phyloP scores from a whole-genome alignment of 2,797 vertebrate genomes.

The Myripristis murdjan region DNA sequence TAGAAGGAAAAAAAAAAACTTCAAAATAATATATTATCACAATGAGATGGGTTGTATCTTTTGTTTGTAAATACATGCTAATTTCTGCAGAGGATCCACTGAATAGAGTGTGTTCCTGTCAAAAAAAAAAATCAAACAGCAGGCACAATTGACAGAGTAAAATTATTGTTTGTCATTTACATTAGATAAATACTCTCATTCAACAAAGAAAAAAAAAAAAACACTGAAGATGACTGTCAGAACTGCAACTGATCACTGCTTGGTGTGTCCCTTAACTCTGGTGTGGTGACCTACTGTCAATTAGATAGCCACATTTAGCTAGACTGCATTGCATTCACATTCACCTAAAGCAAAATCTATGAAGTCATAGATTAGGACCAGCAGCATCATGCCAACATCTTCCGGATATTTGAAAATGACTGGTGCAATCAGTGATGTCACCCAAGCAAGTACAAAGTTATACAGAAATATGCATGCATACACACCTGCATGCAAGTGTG shows the following conservation, averaged over 20 bases:
- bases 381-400: slow-evolving; percentile 9
- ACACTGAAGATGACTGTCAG: not conserved
- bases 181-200: too few relatives aligned
- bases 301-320: not conserved
- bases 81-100: too few relatives aligned
- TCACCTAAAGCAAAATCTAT: not conserved
- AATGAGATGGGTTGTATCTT: slow-evolving; percentile 1
- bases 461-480: slow-evolving; percentile 14
- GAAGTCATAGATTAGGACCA: slow-evolving; percentile 2
- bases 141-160: not conserved
- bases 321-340: not conserved
- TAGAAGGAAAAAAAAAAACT: slow-evolving; percentile 25
- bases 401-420: slow-evolving; percentile 21
- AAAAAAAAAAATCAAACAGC: slow-evolving; percentile 9
- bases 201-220: not conserved
- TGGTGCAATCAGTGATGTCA: slow-evolving; percentile 33
- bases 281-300: not conserved
- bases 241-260: not conserved
- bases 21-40: slow-evolving; percentile 1
- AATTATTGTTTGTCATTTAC: not conserved
- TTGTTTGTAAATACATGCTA: too few relatives aligned
- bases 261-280: not conserved
- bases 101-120: slow-evolving; percentile 9
- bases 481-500: slow-evolving; percentile 11
- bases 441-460: slow-evolving; percentile 25